Conservation (phyloP, 2,113 vertebrate genomes). For the Suncus etruscus region DNA sequence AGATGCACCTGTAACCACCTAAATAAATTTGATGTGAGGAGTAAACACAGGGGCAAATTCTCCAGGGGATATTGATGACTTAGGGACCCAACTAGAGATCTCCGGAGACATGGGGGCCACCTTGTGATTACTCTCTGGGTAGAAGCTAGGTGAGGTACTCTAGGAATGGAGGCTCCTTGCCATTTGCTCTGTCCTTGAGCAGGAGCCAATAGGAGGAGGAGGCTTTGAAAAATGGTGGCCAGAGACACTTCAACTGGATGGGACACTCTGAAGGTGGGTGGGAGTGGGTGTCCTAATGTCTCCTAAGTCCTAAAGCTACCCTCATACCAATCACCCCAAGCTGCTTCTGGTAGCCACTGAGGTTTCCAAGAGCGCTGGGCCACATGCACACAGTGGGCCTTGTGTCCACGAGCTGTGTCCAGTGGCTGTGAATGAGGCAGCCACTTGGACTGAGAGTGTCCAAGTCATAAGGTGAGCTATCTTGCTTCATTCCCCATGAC, state of each 20-base stretch:
- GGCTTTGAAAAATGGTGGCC: background rate
- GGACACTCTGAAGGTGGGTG: background rate
- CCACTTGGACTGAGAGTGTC: background rate
- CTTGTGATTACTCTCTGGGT: fast-evolving
- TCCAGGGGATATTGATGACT: background rate
- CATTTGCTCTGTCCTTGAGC: background rate
- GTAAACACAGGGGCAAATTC: background rate
- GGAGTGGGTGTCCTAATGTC: no score
- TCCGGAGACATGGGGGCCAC: background rate
- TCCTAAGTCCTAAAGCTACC: background rate
- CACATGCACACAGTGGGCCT: background rate
- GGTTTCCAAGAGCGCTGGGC: background rate
- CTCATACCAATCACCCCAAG: background rate
- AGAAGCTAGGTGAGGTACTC: background rate
- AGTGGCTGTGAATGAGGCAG: background rate
- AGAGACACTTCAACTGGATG: background rate
- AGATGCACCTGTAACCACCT: no score
- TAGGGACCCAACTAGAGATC: background rate
- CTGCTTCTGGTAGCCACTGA: background rate
- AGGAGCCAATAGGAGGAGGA: background rate
- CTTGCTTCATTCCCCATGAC: fast-evolving
- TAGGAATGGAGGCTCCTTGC: background rate
- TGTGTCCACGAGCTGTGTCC: background rate
- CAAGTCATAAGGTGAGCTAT: background rate
- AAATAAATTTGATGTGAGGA: background rate